A percentile compares a stretch with the other conserved stretches of the same genome.
Evolutionary conservation across 1,140 invertebrate species (phyloP).

Genomic region (Scaptodrosophila lebanonensis): DNA sequence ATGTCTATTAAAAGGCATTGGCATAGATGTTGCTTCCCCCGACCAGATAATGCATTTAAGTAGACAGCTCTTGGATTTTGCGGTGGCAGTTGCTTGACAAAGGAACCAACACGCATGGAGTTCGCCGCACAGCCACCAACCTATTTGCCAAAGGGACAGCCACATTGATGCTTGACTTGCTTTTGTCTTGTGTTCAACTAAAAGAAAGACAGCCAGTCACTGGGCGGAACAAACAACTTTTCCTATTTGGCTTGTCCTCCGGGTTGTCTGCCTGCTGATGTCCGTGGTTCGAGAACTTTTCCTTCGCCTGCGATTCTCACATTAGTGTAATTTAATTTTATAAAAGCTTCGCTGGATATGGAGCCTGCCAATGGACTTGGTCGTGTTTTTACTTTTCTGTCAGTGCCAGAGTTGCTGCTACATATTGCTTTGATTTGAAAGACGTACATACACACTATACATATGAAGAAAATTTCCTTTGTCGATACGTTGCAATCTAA

Average conservation of each 20-base stretch:
- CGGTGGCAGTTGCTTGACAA: slow-evolving; percentile 65
- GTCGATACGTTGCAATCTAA: too few relatives aligned
- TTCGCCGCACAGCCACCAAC: slow-evolving; percentile 19
- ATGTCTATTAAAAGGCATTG: slow-evolving; percentile 66
- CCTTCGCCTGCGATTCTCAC: slow-evolving; percentile 58
- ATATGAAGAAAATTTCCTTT: too few relatives aligned
- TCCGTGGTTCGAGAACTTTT: not conserved
- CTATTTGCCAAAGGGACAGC: slow-evolving; percentile 48
- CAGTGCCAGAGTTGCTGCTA: slow-evolving; percentile 40
- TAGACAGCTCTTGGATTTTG: slow-evolving; percentile 56
- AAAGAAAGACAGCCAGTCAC: not conserved
- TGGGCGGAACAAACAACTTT: slow-evolving; percentile 12
- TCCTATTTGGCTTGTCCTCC: slow-evolving; percentile 58
- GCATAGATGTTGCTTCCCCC: not conserved
- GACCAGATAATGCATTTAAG: slow-evolving; percentile 64
- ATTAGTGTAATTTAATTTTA: slow-evolving; percentile 76
- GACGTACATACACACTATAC: slow-evolving; percentile 42
- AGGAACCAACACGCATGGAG: slow-evolving; percentile 59
- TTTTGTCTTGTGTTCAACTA: slow-evolving; percentile 57
- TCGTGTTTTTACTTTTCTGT: slow-evolving; percentile 23
- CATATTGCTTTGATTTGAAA: slow-evolving; percentile 57
- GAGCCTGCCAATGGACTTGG: slow-evolving; percentile 18
- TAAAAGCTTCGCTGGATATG: slow-evolving; percentile 52
- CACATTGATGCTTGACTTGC: slow-evolving; percentile 64
- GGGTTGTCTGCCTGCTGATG: slow-evolving; percentile 21